Evolutionary conservation across 2,888 invertebrate species (phyloP).

Genomic region (Doris montereyensis): DNA sequence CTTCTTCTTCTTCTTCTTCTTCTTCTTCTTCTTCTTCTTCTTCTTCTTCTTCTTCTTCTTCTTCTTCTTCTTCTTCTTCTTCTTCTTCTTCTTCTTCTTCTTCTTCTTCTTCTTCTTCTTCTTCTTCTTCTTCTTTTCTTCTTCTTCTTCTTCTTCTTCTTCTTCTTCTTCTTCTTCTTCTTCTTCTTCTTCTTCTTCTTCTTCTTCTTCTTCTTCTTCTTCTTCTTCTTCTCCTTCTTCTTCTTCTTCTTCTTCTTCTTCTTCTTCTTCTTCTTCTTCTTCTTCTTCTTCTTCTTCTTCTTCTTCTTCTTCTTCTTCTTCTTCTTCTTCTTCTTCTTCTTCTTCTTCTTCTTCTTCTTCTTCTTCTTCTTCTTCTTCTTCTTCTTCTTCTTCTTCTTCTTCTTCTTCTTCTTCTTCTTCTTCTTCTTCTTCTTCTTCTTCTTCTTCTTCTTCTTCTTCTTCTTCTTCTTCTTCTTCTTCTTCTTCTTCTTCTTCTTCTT

Average conservation of each 20-base stretch:
- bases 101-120: neutral
- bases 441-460: neutral
- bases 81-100: neutral
- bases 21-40: neutral
- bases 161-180: neutral
- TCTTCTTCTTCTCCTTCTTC: neutral
- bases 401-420: neutral
- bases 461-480: neutral
- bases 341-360: neutral
- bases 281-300: neutral
- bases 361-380: neutral
- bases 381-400: neutral
- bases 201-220: neutral
- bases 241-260: neutral
- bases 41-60: neutral
- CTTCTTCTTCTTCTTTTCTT: neutral
- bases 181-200: neutral
- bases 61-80: neutral
- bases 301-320: neutral
- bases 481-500: neutral
- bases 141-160: neutral
- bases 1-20: neutral
- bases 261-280: neutral
- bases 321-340: neutral
- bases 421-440: neutral